Evolutionary conservation across 2,113 vertebrate genomes (phyloP).

Genomic region (Cyanoramphus novaezelandiae): DNA sequence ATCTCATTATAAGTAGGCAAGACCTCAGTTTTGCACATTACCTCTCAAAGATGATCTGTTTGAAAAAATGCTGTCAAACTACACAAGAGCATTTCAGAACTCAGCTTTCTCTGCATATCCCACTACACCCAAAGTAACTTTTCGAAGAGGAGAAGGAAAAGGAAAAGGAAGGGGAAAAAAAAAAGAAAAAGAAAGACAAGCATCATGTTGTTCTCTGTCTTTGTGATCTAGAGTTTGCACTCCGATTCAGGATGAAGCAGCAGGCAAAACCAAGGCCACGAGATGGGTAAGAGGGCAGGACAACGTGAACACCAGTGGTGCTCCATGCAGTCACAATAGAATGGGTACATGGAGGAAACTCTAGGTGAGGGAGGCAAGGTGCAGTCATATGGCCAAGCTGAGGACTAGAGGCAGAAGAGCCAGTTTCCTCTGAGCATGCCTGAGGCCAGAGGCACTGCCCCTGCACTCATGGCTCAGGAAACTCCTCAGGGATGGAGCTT

Average conservation of each 20-base stretch:
- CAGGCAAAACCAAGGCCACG: background rate
- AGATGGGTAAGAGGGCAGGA: background rate
- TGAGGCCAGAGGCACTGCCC: background rate
- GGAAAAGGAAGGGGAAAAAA: background rate
- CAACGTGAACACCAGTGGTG: accelerated
- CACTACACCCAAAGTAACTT: background rate
- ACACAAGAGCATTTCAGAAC: background rate
- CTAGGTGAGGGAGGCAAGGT: background rate
- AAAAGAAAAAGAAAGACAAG: background rate
- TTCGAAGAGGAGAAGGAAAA: background rate
- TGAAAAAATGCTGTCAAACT: accelerated
- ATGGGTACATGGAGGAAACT: too few relatives aligned
- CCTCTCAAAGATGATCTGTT: background rate
- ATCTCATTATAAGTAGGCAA: background rate
- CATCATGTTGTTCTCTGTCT: background rate
- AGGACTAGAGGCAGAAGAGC: background rate
- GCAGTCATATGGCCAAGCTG: background rate
- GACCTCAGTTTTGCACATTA: background rate
- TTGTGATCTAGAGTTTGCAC: background rate
- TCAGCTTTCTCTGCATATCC: background rate
- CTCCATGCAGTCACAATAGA: accelerated
- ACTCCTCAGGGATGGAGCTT: background rate
- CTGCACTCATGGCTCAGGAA: accelerated
- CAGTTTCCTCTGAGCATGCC: accelerated
- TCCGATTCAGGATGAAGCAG: background rate